These are phyloP conservation scores for Drosophila kanapiae DNA, from an alignment of 1,140 invertebrate genomes.

Conservation along the genomic window DNA sequence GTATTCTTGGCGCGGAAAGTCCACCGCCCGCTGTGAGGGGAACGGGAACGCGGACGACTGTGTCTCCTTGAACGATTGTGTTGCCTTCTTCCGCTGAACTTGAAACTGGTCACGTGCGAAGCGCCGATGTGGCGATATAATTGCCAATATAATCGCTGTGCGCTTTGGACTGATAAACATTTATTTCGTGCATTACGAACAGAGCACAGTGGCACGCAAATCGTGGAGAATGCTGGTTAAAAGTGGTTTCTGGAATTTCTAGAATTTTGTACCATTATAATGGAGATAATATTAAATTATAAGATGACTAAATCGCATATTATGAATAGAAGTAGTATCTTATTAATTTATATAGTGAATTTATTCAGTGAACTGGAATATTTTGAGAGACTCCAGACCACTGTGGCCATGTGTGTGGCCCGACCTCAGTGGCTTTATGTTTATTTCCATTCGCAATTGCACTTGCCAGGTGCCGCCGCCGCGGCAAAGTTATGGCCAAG, in stretches of 20 bases:
- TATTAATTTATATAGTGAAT: neutral
- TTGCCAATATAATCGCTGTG: slow-evolving; percentile 76
- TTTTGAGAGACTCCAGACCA: neutral
- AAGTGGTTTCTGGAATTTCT: too few relatives aligned
- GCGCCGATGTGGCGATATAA: slow-evolving; percentile 73
- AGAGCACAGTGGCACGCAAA: slow-evolving; percentile 10
- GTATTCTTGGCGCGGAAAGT: neutral
- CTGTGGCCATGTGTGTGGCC: slow-evolving; percentile 33
- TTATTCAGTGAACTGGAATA: neutral
- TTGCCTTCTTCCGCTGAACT: slow-evolving; percentile 50
- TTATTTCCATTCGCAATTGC: slow-evolving; percentile 64
- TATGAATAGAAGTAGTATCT: neutral
- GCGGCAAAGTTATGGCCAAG: slow-evolving; percentile 43
- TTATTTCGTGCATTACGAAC: slow-evolving; percentile 50
- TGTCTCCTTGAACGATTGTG: slow-evolving; percentile 45
- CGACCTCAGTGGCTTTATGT: slow-evolving; percentile 35
- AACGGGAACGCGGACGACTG: neutral
- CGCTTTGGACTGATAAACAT: slow-evolving; percentile 61
- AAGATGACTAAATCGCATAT: too few relatives aligned
- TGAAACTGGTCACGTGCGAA: slow-evolving; percentile 74
- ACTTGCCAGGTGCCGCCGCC: slow-evolving; percentile 32
- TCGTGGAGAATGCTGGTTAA: neutral
- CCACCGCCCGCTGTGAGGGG: slow-evolving; percentile 1
- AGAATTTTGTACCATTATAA: too few relatives aligned
- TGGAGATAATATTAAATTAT: neutral